Evolutionary conservation across 2,888 invertebrate species (phyloP), one percentile per base, ranked within the genome.

Genomic region (Proisotoma minuta): DNA sequence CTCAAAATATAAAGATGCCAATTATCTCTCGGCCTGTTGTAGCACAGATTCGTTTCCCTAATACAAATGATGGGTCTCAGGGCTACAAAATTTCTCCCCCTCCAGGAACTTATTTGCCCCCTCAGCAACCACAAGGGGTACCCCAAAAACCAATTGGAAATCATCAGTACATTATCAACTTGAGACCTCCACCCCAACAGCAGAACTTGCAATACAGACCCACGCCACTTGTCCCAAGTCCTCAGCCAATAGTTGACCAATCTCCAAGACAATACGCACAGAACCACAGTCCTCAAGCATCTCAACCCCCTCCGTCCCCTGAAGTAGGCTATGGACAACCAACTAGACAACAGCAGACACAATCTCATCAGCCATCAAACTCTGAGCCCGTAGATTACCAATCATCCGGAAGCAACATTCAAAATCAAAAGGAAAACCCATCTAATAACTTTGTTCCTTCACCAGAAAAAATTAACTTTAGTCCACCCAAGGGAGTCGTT

Each of bases 1-100:
- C 64, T 22, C 69, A 69, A 26, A 69, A 69, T 34, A 65, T 65
- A 10, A 67, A 70, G 51, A 48, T 70, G 18, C 69, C 69, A 5
- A 67, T 70, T 29, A 54, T 70, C 18, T 49, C 64, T 5, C 61
- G 65, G 12, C 66, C 62, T n/a, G 27, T 57, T 43, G 57, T 22
- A 18, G 10, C 15, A n/a, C 43, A 43, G 18, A 5, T 12, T 18
- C 5, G 20, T 5, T 18, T 5, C 20, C 20, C 2, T 5, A n/a
- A n/a, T 54, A 18, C 29, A 26, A 56, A 26, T 56, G 5, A 24
- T 2, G 40, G 24, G 8, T 23, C 53, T 18, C 28, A 29, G 5
- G 20, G 8, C 3, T 20, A 39, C 22, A 15, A 57, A 57, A 24
- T n/a, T n/a, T 4, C 18, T 3, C 58, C 53, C 50, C 23, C 56